Conservation (phyloP, 2,797 vertebrate species). For the Smutsia temminckii region DNA sequence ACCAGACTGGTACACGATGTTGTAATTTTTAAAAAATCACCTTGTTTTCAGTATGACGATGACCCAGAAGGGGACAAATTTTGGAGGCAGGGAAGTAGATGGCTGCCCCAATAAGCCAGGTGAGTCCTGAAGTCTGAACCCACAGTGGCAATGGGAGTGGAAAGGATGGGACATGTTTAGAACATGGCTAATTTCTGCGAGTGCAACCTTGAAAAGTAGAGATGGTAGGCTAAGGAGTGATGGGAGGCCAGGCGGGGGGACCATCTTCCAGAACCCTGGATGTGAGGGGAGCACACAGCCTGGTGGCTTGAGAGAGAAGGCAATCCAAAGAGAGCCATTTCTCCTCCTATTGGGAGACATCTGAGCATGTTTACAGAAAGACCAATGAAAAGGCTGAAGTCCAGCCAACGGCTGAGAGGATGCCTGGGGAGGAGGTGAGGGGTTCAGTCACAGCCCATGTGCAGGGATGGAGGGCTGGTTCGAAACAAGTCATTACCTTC, state of each 20-base stretch:
- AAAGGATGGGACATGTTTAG: background rate
- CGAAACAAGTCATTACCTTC: background rate
- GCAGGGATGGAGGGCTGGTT: background rate
- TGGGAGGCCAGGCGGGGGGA: background rate
- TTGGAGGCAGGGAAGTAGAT: background rate
- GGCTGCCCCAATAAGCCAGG: background rate
- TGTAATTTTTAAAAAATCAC: background rate
- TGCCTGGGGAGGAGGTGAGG: background rate
- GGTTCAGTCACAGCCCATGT: background rate
- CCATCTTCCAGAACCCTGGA: background rate
- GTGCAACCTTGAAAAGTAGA: rapidly evolving
- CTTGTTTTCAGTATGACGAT: background rate
- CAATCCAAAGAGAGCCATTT: background rate
- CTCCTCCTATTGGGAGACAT: background rate
- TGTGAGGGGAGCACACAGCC: background rate
- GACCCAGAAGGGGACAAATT: background rate
- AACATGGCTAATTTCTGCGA: background rate
- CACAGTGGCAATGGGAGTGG: background rate
- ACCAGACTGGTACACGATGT: background rate
- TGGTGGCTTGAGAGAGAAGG: background rate
- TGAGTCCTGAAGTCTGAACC: background rate
- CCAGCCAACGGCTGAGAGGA: background rate
- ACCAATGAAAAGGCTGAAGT: background rate
- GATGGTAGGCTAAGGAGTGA: background rate
- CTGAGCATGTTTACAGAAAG: background rate